A percentile compares a stretch with the other conserved stretches of the same genome.
Conservation (phyloP, 1,140 invertebrate species). For the Drosophila melanica region DNA sequence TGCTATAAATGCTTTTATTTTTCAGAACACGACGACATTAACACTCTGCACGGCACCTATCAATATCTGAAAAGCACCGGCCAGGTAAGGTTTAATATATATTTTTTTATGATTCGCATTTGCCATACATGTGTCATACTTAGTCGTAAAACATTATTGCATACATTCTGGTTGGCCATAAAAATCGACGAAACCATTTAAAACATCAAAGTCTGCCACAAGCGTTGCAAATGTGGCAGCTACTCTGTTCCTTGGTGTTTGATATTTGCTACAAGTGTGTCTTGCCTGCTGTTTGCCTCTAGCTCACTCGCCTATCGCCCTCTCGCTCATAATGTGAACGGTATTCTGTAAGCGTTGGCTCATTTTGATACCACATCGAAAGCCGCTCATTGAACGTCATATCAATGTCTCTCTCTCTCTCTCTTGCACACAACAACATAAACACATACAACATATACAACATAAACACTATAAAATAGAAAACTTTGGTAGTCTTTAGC, state of each 20-base stretch:
- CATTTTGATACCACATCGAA: constrained; percentile 4
- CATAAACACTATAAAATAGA: constrained; percentile 40
- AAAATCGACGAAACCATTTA: constrained; percentile 39
- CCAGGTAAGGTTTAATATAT: constrained; percentile 64
- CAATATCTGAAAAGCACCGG: constrained; percentile 83
- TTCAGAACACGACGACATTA: constrained; percentile 77
- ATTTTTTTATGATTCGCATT: constrained; percentile 30
- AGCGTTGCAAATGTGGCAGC: constrained; percentile 33
- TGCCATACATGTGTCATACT: constrained; percentile 31
- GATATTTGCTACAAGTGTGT: constrained; percentile 56
- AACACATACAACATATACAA: constrained; percentile 56
- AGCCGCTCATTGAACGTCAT: constrained; percentile 38
- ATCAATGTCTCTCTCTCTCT: constrained; percentile 33
- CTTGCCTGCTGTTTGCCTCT: constrained; percentile 24
- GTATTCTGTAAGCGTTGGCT: constrained; percentile 16
- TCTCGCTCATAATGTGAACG: constrained; percentile 32
- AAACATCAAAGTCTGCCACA: constrained; percentile 37
- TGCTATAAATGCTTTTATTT: constrained; percentile 1
- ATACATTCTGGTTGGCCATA: constrained; percentile 64
- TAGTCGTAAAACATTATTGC: constrained; percentile 63
- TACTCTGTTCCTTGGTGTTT: constrained; percentile 72
- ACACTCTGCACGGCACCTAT: constrained; percentile 80
- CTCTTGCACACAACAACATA: constrained; percentile 25
- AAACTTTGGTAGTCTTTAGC: constrained; percentile 34
- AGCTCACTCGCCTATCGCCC: constrained; percentile 22